phyloP scores from a whole-genome alignment of 2,113 vertebrate genomes.

The Calcarius ornatus region DNA sequence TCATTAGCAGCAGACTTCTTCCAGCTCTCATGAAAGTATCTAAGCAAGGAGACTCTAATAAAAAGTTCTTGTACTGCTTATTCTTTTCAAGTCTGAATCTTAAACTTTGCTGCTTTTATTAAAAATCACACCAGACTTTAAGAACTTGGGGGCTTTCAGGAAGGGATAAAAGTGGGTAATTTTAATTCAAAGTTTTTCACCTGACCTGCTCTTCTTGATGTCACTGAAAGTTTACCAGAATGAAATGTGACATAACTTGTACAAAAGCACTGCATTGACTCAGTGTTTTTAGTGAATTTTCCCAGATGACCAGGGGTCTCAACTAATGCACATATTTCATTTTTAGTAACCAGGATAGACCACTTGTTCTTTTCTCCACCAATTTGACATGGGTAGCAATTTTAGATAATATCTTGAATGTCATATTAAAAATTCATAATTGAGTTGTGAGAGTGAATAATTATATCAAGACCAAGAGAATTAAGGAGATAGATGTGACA shows the following conservation, averaged over 20 bases:
- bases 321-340: not conserved
- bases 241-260: not conserved
- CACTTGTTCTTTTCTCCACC: not conserved
- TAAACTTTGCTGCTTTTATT: not conserved
- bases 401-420: not conserved
- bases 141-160: not conserved
- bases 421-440: not conserved
- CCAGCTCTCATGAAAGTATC: not conserved
- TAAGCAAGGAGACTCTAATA: not conserved
- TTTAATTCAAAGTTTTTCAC: not conserved
- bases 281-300: not conserved
- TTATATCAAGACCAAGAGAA: not conserved
- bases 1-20: not conserved
- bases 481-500: not conserved
- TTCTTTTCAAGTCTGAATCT: not conserved
- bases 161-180: not conserved
- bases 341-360: not conserved
- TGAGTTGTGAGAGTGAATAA: not conserved
- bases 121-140: not conserved
- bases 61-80: not conserved
- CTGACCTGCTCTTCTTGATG: not conserved
- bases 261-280: not conserved
- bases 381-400: not conserved
- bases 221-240: not conserved
- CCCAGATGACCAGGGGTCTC: not conserved